Evolutionary conservation across 2,797 vertebrate genomes (phyloP), one percentile per base, ranked within the genome.

Genomic region (Leuciscus waleckii): DNA sequence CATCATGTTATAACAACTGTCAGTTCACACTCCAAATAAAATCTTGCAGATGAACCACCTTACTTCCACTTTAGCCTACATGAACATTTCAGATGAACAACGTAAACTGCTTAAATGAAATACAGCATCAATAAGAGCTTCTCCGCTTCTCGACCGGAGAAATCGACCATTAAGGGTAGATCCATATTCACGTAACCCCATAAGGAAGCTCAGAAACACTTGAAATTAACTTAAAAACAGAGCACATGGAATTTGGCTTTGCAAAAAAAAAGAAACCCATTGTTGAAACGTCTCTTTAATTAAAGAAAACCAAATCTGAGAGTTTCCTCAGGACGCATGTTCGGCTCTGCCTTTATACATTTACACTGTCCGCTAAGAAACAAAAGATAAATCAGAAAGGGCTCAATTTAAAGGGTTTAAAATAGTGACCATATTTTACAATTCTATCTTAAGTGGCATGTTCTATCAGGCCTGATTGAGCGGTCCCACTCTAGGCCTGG

Each of bases 401-500:
- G 83, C 65, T 84, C 0, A 70, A 82, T 82, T 86, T 86, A 88
- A 86, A 86, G 86, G 84, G 82, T 88, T 90, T 90, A 90, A 91
- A 91, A 91, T 77, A 79, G 84, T 78, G 81, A 87, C 73, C 39
- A 73, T 87, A 81, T 86, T 79, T 89, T 80, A 89, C 87, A 88
- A 81, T 87, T 84, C 85, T 86, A 84, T 78, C 86, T 83, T 81
- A 49, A 82, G 58, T 80, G 78, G 58, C 73, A 85, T 87, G 68
- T 83, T 89, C 86, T 88, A 82, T 23, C 79, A 58, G 82, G 79
- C 54, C 75, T 88, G 89, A 91, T 89, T 85, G 41, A 91, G 87
- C 90, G 90, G 84, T 88, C 82, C 85, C 83, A 54, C 87, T 90
- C 89, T 86, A 84, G 90, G 88, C 43, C 85, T 91, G 89, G 90